Percentiles rank a stretch among this genome's conserved stretches.
These are phyloP conservation scores for Zapus hudsonius DNA, from an alignment of 2,113 vertebrate species.

Conservation along the genomic window DNA sequence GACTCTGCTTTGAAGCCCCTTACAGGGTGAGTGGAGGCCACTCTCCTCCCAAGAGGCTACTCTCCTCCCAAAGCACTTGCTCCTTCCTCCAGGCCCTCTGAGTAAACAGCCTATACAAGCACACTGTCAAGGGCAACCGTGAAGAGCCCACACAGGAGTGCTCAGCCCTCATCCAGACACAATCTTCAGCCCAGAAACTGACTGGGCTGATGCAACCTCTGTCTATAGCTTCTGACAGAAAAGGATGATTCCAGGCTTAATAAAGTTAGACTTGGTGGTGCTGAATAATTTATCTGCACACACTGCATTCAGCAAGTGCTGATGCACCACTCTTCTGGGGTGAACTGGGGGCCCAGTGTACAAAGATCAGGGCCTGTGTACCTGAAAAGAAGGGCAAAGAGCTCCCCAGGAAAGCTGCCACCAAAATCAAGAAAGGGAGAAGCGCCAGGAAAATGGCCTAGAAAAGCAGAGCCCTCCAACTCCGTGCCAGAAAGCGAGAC, in stretches of 20 bases:
- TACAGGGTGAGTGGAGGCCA: accelerated
- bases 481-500: accelerated
- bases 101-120: background rate
- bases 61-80: background rate
- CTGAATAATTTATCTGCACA: conserved; percentile 74
- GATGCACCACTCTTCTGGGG: conserved; percentile 47
- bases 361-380: background rate
- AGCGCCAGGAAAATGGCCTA: accelerated
- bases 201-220: background rate
- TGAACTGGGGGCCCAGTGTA: background rate
- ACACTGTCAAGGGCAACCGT: accelerated
- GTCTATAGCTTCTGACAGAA: conserved; percentile 57
- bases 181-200: background rate
- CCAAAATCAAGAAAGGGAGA: accelerated
- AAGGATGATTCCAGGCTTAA: conserved; percentile 56
- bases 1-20: background rate
- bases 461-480: background rate
- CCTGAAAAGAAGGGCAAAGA: accelerated
- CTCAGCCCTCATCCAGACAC: background rate
- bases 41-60: accelerated
- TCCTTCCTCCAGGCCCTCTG: background rate
- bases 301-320: conserved; percentile 55
- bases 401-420: background rate
- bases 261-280: conserved; percentile 55
- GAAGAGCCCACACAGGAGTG: background rate